Base-by-base conservation (phyloP, 2,113 vertebrate species). In the Neodon shergylaensis region DNA sequence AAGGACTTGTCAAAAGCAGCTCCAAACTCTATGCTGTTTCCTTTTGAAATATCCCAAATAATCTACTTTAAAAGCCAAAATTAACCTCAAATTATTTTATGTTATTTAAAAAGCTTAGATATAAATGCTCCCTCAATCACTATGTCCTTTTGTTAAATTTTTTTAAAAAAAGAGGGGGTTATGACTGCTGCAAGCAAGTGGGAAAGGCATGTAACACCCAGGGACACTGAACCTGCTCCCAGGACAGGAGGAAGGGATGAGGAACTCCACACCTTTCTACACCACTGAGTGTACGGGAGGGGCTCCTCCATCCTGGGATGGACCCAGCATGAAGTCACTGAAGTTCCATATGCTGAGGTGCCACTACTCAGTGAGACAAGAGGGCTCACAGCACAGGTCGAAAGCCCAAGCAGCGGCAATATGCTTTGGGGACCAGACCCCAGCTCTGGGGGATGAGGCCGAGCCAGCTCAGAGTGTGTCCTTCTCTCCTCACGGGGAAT, bases 181-280 rank as follows among this genome's bases (percentile, higher is more conserved):
- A 6, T 10, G 2, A 76, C 21, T 9, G 8, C 5, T 0, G n/a
- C 33, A n/a, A 1, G 33, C 13, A 39, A 49, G 4, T 13, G 22
- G 11, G n/a, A n/a, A 21, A 39, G 22, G 12, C 39, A 3, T 1
- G 0, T 2, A 0, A 2, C 8, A 31, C 47, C 16, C 5, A 1
- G 1, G 1, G 14, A 7, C 6, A 21, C 2, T 17, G 44, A 6
- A 0, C 39, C 44, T 24, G 36, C 6, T 16, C 3, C 24, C 2
- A 24, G 17, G 21, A 8, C 22, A 3, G 0, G 44, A 24, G 86
- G 24, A 11, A 7, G 7, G 19, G 16, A 33, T 1, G 74, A 28
- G 1, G n/a, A 26, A 19, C 13, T 1, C 28, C 1, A 33, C 19
- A 3, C 72, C 49, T 42, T 36, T 39, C 44, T 16, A 3, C 5